Evolutionary conservation across 2,113 vertebrate genomes (phyloP).

Genomic region (Ploceus nigricollis): DNA sequence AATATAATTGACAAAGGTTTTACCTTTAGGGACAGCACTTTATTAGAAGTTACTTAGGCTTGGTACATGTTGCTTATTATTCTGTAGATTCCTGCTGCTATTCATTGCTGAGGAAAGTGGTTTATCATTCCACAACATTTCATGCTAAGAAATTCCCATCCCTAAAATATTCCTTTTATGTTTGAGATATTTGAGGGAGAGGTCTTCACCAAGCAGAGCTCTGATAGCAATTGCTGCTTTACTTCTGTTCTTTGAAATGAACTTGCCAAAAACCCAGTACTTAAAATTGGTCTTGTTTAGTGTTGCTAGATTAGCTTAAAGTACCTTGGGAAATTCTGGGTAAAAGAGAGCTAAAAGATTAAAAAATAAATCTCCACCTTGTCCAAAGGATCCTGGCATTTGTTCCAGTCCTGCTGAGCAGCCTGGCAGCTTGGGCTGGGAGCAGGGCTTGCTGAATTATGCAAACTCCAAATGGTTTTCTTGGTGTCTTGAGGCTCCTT

Average conservation of each 20-base stretch:
- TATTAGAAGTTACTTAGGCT: not conserved
- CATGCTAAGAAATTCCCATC: not conserved
- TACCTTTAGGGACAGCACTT: not conserved
- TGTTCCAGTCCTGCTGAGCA: not conserved
- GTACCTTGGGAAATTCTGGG: not conserved
- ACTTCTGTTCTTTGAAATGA: not conserved
- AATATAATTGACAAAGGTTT: not conserved
- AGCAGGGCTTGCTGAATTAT: not conserved
- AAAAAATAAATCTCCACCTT: not conserved
- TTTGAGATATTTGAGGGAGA: not conserved
- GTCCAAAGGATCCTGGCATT: not conserved
- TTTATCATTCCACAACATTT: not conserved
- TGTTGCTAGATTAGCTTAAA: not conserved
- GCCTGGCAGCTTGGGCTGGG: not conserved
- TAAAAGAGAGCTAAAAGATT: not conserved
- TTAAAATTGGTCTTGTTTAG: not conserved
- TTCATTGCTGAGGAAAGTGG: not conserved
- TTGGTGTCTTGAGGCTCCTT: not conserved
- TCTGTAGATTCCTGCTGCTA: not conserved
- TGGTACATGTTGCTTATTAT: not conserved
- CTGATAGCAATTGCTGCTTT: not conserved
- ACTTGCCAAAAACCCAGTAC: not conserved
- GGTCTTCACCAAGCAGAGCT: not conserved
- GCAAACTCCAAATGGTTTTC: not conserved
- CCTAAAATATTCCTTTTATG: not conserved